Base-by-base conservation (phyloP, 2,888 invertebrate species). In the Drosophila sordidula region DNA sequence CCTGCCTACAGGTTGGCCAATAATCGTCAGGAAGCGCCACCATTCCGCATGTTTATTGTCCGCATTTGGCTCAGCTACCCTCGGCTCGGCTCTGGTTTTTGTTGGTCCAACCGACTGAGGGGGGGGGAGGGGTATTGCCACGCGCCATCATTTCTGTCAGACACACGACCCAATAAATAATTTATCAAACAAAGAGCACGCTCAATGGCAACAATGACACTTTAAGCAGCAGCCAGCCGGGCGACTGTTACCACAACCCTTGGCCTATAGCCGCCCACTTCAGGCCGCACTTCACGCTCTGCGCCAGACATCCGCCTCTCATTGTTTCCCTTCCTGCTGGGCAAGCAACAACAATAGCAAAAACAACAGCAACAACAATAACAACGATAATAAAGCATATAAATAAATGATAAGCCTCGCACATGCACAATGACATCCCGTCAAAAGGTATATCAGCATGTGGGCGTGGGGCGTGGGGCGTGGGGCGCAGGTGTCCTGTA, bases 111-210 rank as follows among this genome's bases (percentile, higher is more conserved):
- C 57, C 51, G 45, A n/a, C n/a, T n/a, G n/a, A n/a, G n/a, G n/a
- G n/a, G n/a, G n/a, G n/a, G n/a, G n/a, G n/a, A n/a, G 55, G 55
- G 70, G 58, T 57, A 65, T 36, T 69, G 72, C 62, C 78, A 72
- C 61, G 72, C 72, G 67, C 61, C 73, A 59, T 56, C 61, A 61
- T 72, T 61, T 59, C 47, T 77, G 78, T 59, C 76, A 69, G 73
- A 56, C 65, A 65, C 77, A 72, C 59, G 57, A 38, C 47, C 68
- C 66, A 68, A 87, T 85, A 80, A 85, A 85, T 85, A 80, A 88
- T 83, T 78, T 80, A 85, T 85, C 87, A 88, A 87, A 88, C 83
- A 88, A 86, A 88, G 65, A 80, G 83, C 75, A 78, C 68, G 67
- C 80, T 69, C 83, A 75, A 82, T 78, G 84, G 76, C 70, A 70